Evolutionary conservation across 1,140 invertebrate species (phyloP), one percentile per base, ranked within the genome.

Genomic region (Thalassaphorura encarpata): DNA sequence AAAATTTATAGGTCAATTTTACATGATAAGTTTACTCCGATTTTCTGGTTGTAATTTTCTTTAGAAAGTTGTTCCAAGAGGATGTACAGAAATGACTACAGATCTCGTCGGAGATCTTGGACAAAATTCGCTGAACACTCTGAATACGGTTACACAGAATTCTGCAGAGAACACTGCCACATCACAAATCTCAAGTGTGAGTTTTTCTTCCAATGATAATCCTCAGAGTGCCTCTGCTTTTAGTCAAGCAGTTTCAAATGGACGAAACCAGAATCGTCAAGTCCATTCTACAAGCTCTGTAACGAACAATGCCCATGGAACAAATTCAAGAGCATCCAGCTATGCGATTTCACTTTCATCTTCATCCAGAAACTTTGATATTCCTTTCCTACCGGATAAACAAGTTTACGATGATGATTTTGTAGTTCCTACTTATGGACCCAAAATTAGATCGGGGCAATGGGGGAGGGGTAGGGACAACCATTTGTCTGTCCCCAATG

Each of bases 141-240:
- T 62, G 21, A 65, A 65, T 28, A 65, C 63, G 3, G 43, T 65
- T 1, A 60, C 54, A 16, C 63, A 65, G 33, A 61, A 61, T 23
- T 65, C 63, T n/a, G 59, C 59, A 11, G 63, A 65, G 29, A 65
- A 65, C 40, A 54, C 57, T 1, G 63, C 63, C 2, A 65, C 63
- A 2, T 60, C 56, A 18, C 63, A 65, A 55, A 62, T 65, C 26
- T 65, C 63, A 0, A 65, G 63, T 28, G 59, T 65, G 3, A 56
- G 52, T 31, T 65, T 59, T 40, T 59, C 63, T 1, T 56, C 59
- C 0, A 58, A 65, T 36, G 63, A 65, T n/a, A 48, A 56, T 31
- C 63, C 63, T 1, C 59, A 60, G 28, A 59, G 54, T 47, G 63
- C 63, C 2, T 47, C 52, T 16, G 63, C 59, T 8, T 65, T 65